These are phyloP conservation scores for Carassius gibelio DNA, from an alignment of 2,113 vertebrate species.

Conservation along the genomic window DNA sequence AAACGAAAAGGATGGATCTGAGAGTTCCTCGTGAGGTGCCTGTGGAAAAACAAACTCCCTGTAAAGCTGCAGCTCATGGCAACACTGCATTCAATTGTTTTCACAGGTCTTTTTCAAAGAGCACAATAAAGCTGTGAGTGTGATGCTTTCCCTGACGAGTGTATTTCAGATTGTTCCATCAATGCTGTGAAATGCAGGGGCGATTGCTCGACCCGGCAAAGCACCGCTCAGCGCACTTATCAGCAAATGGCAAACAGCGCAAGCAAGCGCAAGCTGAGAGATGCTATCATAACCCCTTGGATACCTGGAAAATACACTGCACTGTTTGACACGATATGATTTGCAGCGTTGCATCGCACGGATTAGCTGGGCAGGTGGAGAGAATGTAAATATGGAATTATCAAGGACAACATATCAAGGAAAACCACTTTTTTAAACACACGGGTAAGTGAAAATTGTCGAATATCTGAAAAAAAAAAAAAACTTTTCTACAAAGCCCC, in stretches of 20 bases:
- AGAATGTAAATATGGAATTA: slow-evolving; percentile 24
- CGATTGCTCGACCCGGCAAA: slow-evolving; percentile 31
- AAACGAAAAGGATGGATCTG: not conserved
- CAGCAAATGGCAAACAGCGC: slow-evolving; percentile 31
- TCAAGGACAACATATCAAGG: not conserved
- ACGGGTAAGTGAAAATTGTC: not conserved
- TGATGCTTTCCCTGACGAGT: slow-evolving; percentile 24
- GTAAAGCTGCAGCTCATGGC: not conserved
- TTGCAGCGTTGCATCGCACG: not conserved
- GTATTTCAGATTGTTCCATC: slow-evolving; percentile 20
- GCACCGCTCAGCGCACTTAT: slow-evolving; percentile 23
- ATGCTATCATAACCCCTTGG: slow-evolving; percentile 35
- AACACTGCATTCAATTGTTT: slow-evolving; percentile 35
- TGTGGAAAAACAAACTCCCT: not conserved
- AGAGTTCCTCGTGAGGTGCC: not conserved
- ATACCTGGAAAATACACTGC: slow-evolving; percentile 28
- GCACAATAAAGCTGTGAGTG: slow-evolving; percentile 12
- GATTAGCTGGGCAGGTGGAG: slow-evolving; percentile 12
- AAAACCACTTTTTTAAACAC: slow-evolving; percentile 2
- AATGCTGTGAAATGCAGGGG: slow-evolving; percentile 23
- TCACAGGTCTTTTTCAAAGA: slow-evolving; percentile 32
- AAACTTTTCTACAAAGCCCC: no score
- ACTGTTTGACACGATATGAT: slow-evolving; percentile 39
- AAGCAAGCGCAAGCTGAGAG: slow-evolving; percentile 26
- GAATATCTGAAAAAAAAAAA: no score